Conservation (phyloP, 2,888 invertebrate species). For the Eilema griseolum region DNA sequence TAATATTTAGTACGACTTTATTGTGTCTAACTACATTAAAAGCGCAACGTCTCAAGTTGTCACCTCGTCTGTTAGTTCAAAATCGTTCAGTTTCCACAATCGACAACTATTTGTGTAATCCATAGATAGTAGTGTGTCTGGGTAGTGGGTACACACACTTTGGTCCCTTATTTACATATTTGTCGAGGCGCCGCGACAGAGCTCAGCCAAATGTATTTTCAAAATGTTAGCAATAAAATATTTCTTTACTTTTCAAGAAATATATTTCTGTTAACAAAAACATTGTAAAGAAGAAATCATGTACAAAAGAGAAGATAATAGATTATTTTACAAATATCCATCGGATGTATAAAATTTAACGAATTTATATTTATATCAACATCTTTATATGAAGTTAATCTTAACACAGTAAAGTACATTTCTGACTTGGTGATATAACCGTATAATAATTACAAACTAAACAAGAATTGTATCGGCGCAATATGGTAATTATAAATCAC, state of each 20-base stretch:
- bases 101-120: conserved; percentile 4
- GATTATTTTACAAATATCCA: too few relatives aligned
- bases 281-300: not conserved
- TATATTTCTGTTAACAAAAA: not conserved
- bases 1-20: not conserved
- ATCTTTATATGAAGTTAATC: not conserved
- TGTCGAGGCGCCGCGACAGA: not conserved
- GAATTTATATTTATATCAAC: too few relatives aligned
- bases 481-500: conserved; percentile 1
- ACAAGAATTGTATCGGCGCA: not conserved
- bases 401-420: too few relatives aligned
- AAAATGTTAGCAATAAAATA: not conserved
- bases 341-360: too few relatives aligned
- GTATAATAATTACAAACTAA: not conserved
- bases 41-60: not conserved
- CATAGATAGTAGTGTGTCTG: not conserved
- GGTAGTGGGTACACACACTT: not conserved
- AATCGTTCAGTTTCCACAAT: conserved; percentile 1
- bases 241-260: not conserved
- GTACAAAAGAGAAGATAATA: not conserved
- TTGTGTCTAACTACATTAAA: not conserved
- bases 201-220: not conserved
- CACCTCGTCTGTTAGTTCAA: not conserved
- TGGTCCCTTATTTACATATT: not conserved
- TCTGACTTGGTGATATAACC: too few relatives aligned